Evolutionary conservation across 2,113 vertebrate genomes (phyloP).

Genomic region (Leptodactylus fuscus): DNA sequence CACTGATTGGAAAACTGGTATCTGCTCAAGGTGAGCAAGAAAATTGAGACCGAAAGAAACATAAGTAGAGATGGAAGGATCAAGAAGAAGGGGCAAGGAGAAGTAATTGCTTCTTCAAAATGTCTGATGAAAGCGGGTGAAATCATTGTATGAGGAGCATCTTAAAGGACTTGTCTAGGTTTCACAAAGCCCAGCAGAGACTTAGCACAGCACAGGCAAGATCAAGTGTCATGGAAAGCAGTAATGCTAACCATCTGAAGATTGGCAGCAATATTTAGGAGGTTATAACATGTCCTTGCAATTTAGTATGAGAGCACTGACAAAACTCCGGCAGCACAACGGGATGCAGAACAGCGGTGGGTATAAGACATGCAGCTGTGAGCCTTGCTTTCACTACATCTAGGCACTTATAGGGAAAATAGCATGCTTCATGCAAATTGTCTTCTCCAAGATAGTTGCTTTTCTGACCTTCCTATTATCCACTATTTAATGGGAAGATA

Average conservation of each 20-base stretch:
- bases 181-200: constrained; percentile 1
- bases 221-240: constrained; percentile 23
- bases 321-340: background rate
- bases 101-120: constrained; percentile 26
- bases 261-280: constrained; percentile 13
- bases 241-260: background rate
- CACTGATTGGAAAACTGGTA: background rate
- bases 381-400: background rate
- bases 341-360: background rate
- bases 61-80: background rate
- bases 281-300: constrained; percentile 15
- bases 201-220: background rate
- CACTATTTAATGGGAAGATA: background rate
- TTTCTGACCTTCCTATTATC: background rate
- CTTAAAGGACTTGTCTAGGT: background rate
- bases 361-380: background rate
- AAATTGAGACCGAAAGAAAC: background rate
- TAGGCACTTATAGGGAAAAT: background rate
- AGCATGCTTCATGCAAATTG: background rate
- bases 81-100: background rate
- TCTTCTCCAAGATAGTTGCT: background rate
- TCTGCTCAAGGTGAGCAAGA: background rate
- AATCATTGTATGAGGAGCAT: background rate
- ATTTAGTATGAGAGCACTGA: constrained; percentile 15
- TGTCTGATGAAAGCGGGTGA: background rate